These are phyloP conservation scores for Upupa epops DNA, from an alignment of 2,113 vertebrate species.

Conservation along the genomic window DNA sequence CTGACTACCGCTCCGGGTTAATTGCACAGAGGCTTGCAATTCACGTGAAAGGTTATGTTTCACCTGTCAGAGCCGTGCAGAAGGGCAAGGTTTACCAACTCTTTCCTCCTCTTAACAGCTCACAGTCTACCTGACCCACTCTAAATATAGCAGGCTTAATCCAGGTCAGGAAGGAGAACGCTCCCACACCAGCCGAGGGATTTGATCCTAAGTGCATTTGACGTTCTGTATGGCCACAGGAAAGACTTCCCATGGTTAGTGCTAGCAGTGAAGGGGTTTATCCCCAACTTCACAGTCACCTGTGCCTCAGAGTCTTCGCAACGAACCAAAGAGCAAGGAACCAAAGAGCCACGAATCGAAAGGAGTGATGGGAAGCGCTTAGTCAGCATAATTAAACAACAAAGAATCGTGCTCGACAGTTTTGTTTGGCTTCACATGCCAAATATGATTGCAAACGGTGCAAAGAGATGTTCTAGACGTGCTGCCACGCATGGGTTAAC, in stretches of 20 bases:
- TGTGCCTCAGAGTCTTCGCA: not conserved
- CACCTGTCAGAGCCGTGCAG: not conserved
- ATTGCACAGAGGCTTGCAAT: not conserved
- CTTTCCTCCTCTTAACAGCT: not conserved
- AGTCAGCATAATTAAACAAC: not conserved
- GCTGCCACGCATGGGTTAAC: not conserved
- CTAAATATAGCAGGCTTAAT: not conserved
- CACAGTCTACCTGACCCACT: not conserved
- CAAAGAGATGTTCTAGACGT: slow-evolving; percentile 35
- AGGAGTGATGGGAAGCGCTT: not conserved
- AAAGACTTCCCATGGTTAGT: not conserved
- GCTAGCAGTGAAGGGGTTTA: not conserved
- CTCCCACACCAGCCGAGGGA: not conserved
- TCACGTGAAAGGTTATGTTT: not conserved
- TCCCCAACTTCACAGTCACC: not conserved
- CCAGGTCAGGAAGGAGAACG: not conserved
- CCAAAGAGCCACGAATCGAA: not conserved
- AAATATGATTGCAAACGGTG: not conserved
- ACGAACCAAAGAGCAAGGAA: not conserved
- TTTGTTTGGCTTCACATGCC: not conserved
- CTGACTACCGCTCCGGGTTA: not conserved
- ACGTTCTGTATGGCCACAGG: not conserved
- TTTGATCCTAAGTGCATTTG: not conserved
- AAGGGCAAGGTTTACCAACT: not conserved
- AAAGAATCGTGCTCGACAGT: not conserved